Evolutionary conservation across 1,140 invertebrate genomes (phyloP), one percentile per base, ranked within the genome.

Genomic region (Dryas iulia): DNA sequence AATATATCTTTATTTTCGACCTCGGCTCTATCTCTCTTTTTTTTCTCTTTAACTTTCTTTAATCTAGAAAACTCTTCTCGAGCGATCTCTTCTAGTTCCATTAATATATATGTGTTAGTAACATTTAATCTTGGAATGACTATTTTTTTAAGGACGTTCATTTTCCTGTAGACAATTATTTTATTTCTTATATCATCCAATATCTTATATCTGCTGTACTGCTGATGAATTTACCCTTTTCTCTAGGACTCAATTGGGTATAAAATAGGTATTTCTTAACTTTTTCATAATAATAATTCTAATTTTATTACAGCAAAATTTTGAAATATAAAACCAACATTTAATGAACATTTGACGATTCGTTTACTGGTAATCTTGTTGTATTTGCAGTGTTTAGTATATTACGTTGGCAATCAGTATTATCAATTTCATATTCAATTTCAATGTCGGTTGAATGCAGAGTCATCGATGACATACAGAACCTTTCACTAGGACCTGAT

Each of bases 61-160:
- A 82, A 71, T 65, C 78, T 78, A 54, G 62, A 59, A 59, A 79
- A 72, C 61, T 81, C 81, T 56, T 83, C 78, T 61, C 78, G 66
- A 12, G 67, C 78, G 21, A 78, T 57, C 67, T 83, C 79, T 63
- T 83, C 77, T 2, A 83, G 30, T 62, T 83, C 83, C 23, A 71
- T 60, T 14, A 72, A 0, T 21, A 83, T 80, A 53, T 82, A 83
- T 4, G 57, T 47, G 24, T 78, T 70, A 14, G 77, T 79, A 12
- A 65, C 59, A 64, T 63, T 71, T 52, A 72, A 73, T 69, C 68
- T 74, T 7, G 77, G 81, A 71, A 83, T 76, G 5, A 79, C 65
- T 4, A 83, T 73, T 68, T 76, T 83, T 53, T 69, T 70, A 57
- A 81, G 52, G 7, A 76, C 71, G 53, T 82, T 82, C 71, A 74